Evolutionary conservation across 1,140 invertebrate species (phyloP), one percentile per base, ranked within the genome.

Genomic region (Leptonema lineaticorne): DNA sequence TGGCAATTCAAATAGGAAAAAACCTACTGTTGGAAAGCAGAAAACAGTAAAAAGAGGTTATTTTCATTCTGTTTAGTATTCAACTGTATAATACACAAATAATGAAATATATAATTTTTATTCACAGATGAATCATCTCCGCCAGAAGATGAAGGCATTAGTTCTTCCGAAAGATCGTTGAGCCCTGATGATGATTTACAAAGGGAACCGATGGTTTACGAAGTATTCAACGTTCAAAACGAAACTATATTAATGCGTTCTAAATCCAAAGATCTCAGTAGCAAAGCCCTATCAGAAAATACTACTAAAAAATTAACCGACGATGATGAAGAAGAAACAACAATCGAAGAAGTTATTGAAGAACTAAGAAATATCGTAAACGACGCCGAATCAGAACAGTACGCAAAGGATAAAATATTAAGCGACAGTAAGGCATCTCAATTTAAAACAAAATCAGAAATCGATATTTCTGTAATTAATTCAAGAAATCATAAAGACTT

Each of bases 301-400:
- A 83, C 75, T 67, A 78, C 76, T 63, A 84, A 81, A 48, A 76
- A 79, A 72, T 77, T 79, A 69, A 72, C 78, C 26, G 78, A 79
- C 4, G 86, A 87, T 59, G 88, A 90, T 53, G 90, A 91, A 73
- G 89, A 90, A 56, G 90, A 93, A 79, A 92, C 89, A 0, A 93
- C 92, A 14, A 93, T 94, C 57, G 92, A 93, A 71, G 92, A 93
- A 79, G 92, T 93, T 0, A 93, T 94, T 74, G 90, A 92, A 77
- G 91, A 93, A 75, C 77, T 94, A 27, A 84, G 89, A 71, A 93
- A 92, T 72, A 92, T 93, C 58, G 90, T 93, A 0, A 93, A 92
- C 75, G 90, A 93, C 67, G 92, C 90, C 0, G 90, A 93, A 80
- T 86, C 86, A 0, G 89, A 92, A 74, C 84, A 89, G 72, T 87